These are phyloP conservation scores for Acrocephalus kingi DNA, from an alignment of 2,113 vertebrate genomes.

Conservation along the genomic window DNA sequence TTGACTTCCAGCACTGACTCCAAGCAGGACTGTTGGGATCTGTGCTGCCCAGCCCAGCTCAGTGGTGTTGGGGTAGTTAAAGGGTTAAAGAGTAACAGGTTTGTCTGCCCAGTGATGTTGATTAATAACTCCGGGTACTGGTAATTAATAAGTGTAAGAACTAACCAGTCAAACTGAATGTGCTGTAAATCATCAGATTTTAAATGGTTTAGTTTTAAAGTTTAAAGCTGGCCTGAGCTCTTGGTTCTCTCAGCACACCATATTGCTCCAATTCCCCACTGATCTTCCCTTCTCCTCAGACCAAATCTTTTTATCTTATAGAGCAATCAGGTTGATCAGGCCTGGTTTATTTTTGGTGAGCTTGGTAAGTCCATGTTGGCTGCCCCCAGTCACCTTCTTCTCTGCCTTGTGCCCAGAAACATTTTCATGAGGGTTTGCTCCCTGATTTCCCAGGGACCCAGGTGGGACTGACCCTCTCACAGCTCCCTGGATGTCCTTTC, in stretches of 20 bases:
- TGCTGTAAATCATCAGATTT: neutral
- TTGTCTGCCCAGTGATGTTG: neutral
- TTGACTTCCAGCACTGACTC: neutral
- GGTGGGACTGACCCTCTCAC: neutral
- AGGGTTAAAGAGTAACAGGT: neutral
- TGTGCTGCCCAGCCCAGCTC: neutral
- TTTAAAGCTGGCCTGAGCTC: neutral
- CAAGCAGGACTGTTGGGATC: neutral
- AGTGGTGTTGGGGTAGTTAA: neutral
- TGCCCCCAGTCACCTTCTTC: neutral
- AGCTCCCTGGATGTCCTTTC: neutral
- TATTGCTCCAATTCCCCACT: neutral
- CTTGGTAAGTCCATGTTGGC: fast-evolving
- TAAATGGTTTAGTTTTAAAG: neutral
- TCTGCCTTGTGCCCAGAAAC: neutral
- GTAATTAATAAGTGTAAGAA: neutral
- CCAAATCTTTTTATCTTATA: neutral
- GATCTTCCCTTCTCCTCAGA: neutral
- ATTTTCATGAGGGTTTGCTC: neutral
- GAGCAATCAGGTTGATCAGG: neutral
- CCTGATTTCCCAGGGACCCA: neutral
- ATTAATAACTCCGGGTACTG: neutral
- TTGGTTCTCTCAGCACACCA: neutral
- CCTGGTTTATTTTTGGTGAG: neutral
- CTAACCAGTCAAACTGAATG: neutral